Conservation (phyloP, 1,140 invertebrate genomes). For the Oscheius sp. region DNA sequence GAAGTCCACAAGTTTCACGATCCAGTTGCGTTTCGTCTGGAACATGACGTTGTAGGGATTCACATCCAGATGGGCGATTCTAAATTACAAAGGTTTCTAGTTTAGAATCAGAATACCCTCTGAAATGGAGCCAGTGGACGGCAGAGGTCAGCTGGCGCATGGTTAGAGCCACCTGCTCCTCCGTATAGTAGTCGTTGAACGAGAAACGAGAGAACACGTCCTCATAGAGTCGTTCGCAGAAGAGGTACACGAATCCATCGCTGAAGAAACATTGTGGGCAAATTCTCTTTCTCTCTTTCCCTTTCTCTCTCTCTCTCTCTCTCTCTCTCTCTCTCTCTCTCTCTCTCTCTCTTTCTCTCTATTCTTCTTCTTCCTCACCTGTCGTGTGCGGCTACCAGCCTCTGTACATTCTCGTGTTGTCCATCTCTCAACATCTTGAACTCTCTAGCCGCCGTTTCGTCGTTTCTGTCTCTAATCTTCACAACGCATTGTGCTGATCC, state of each 20-base stretch:
- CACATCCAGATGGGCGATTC: slow-evolving; percentile 86
- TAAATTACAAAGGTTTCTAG: slow-evolving; percentile 88
- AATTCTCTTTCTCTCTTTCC: slow-evolving; percentile 23
- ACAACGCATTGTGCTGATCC: slow-evolving; percentile 25
- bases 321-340: slow-evolving; percentile 1
- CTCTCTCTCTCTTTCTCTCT: slow-evolving; percentile 18
- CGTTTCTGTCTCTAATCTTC: slow-evolving; percentile 29
- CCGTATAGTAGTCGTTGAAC: slow-evolving; percentile 54
- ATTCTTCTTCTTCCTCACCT: slow-evolving; percentile 2
- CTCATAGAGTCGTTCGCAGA: slow-evolving; percentile 54
- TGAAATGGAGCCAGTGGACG: slow-evolving; percentile 59
- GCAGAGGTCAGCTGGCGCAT: slow-evolving; percentile 56
- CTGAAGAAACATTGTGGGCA: slow-evolving; percentile 31
- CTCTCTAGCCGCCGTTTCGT: slow-evolving; percentile 29
- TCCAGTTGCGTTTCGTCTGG: slow-evolving; percentile 75
- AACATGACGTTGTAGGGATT: slow-evolving; percentile 96
- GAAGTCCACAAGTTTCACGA: slow-evolving; percentile 85
- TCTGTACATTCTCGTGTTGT: slow-evolving; percentile 59
- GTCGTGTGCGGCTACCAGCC: slow-evolving; percentile 51
- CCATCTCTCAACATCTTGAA: slow-evolving; percentile 47
- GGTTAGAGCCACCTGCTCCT: slow-evolving; percentile 58
- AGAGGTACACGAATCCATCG: slow-evolving; percentile 52
- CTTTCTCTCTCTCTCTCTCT: slow-evolving; percentile 13
- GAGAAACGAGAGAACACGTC: slow-evolving; percentile 60
- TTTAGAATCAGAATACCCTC: slow-evolving; percentile 73